Evolutionary conservation across 2,113 vertebrate species (phyloP).

Genomic region (Solea senegalensis): DNA sequence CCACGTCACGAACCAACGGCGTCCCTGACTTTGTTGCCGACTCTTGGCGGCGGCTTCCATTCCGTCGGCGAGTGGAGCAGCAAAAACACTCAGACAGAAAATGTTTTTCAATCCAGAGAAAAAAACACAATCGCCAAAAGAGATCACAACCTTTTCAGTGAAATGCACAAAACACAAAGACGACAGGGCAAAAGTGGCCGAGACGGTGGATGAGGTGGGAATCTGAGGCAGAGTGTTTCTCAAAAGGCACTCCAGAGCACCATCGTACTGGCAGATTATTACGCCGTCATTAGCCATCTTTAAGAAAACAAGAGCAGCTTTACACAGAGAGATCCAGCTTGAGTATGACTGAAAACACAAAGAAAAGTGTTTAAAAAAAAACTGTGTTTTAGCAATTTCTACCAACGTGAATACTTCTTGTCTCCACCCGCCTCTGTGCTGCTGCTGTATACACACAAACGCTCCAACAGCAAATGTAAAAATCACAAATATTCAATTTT

Average conservation of each 20-base stretch:
- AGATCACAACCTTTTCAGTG: conserved; percentile 26
- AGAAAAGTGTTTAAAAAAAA: too few species aligned
- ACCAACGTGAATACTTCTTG: too few species aligned
- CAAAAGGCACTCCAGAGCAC: conserved; percentile 45
- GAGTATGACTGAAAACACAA: too few species aligned
- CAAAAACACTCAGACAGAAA: conserved; percentile 2
- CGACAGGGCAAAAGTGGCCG: conserved; percentile 14
- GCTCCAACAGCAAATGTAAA: too few species aligned
- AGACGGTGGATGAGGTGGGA: conserved; percentile 33
- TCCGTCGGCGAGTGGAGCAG: conserved; percentile 10
- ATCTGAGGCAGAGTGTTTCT: conserved; percentile 46
- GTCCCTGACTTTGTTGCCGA: conserved; percentile 38
- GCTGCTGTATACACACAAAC: too few species aligned
- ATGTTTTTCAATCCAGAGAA: not conserved
- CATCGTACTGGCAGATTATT: conserved; percentile 32
- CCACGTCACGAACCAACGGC: not conserved
- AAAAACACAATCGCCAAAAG: conserved; percentile 3
- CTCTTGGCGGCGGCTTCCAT: conserved; percentile 29
- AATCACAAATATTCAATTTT: too few species aligned
- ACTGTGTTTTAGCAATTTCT: too few species aligned
- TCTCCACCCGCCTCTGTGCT: too few species aligned
- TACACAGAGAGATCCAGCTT: not conserved
- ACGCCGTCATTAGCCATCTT: conserved; percentile 49
- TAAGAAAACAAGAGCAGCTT: conserved; percentile 20
- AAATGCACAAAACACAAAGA: conserved; percentile 31